phyloP scores from a whole-genome alignment of 2,797 vertebrate species.

The Ateles fusciceps region DNA sequence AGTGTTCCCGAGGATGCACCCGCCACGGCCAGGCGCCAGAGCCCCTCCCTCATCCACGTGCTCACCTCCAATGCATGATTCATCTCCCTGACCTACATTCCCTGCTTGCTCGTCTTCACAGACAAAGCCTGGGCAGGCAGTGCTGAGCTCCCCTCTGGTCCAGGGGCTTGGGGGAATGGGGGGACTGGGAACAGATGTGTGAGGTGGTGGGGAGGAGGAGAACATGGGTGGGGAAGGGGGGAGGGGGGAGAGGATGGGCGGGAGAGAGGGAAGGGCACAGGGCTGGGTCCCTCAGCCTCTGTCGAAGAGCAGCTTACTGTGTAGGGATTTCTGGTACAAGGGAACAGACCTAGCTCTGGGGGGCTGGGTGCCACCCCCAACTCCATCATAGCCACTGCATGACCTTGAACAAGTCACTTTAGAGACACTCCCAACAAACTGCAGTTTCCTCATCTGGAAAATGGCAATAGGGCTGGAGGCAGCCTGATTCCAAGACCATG shows the following conservation, averaged over 20 bases:
- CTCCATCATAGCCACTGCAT: rapidly evolving
- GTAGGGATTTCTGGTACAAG: not conserved
- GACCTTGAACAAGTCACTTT: not conserved
- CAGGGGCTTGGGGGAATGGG: too few species aligned
- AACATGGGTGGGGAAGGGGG: too few species aligned
- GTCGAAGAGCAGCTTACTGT: not conserved
- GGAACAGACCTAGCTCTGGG: not conserved
- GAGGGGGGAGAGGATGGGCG: rapidly evolving
- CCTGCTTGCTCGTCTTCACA: rapidly evolving
- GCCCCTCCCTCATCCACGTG: rapidly evolving
- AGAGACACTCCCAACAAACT: not conserved
- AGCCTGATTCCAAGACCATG: not conserved
- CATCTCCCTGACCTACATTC: not conserved
- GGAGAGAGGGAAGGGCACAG: too few species aligned
- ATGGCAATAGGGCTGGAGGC: too few species aligned
- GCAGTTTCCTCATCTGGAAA: not conserved
- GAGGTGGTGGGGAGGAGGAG: rapidly evolving
- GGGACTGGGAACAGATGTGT: too few species aligned
- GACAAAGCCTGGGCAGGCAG: not conserved
- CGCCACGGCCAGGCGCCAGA: rapidly evolving
- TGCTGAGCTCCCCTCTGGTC: not conserved
- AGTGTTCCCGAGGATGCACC: not conserved
- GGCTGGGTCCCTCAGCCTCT: too few species aligned
- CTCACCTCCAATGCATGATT: not conserved
- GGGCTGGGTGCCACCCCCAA: not conserved